phyloP scores from a whole-genome alignment of 2,113 vertebrate genomes.

The Pyrgilauda ruficollis region DNA sequence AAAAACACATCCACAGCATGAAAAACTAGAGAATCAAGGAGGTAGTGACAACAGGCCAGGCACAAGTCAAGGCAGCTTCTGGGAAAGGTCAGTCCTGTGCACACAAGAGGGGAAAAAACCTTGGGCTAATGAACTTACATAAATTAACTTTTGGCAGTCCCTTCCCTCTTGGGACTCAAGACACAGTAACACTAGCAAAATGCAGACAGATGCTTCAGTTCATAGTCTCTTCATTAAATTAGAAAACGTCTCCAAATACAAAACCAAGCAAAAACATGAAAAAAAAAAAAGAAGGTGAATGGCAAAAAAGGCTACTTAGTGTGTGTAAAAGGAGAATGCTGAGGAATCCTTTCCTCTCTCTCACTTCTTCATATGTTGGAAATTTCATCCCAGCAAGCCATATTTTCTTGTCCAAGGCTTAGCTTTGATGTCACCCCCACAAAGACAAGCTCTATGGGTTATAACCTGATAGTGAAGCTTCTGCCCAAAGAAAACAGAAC shows the following conservation, averaged over 20 bases:
- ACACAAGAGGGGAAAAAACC: not conserved
- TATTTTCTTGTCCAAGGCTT: not conserved
- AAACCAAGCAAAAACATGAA: not conserved
- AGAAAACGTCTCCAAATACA: not conserved
- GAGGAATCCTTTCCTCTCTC: not conserved
- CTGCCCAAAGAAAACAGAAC: not conserved
- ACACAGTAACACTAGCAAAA: not conserved
- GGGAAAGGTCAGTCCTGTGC: not conserved
- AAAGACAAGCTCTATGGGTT: not conserved
- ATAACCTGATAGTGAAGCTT: not conserved
- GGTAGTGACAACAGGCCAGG: not conserved
- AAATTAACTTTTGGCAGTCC: not conserved
- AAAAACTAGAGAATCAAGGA: not conserved
- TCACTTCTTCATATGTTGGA: not conserved
- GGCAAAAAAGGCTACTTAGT: not conserved
- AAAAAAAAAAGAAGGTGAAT: not conserved
- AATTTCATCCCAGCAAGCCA: not conserved
- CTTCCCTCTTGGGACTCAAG: not conserved
- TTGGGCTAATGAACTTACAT: not conserved
- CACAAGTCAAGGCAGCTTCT: not conserved
- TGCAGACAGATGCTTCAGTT: not conserved
- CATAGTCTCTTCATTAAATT: not conserved
- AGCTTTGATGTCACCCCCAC: not conserved
- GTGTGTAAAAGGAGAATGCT: not conserved
- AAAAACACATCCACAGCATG: not conserved